Evolutionary conservation across 1,140 invertebrate species (phyloP).

Genomic region (Zaprionus kolodkinae): DNA sequence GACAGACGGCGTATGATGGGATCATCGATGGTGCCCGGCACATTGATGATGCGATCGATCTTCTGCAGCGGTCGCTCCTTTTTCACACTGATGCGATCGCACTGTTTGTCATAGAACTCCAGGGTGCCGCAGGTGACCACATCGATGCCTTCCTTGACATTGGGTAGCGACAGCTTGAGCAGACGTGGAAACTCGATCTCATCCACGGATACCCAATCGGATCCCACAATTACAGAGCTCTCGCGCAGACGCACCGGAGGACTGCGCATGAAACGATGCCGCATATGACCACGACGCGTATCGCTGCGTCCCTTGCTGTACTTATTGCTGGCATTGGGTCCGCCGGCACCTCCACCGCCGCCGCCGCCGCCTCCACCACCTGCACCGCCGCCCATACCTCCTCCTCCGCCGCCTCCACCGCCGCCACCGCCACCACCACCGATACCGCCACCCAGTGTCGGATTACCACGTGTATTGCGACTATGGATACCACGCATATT

Average conservation of each 20-base stretch:
- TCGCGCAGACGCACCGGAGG: conserved; percentile 96
- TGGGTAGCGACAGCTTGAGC: conserved; percentile 95
- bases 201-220: conserved; percentile 98
- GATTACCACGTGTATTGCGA: conserved; percentile 87
- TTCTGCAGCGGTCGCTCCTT: conserved; percentile 96
- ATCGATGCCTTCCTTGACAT: conserved; percentile 93
- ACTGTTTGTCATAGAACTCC: conserved; percentile 98
- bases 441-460: conserved; percentile 37
- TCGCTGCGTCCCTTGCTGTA: conserved; percentile 85
- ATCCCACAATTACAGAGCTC: conserved; percentile 97
- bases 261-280: conserved; percentile 93
- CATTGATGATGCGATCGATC: conserved; percentile 98
- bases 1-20: conserved; percentile 97
- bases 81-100: conserved; percentile 98
- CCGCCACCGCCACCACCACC: conserved; percentile 31
- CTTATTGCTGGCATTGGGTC: conserved; percentile 87
- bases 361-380: conserved; percentile 24
- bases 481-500: conserved; percentile 86
- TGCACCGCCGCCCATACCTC: conserved; percentile 69
- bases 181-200: conserved; percentile 99
- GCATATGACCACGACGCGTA: conserved; percentile 86
- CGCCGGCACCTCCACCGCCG: conserved; percentile 56
- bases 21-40: conserved; percentile 98
- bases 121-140: conserved; percentile 94
- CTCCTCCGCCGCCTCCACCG: conserved; percentile 74